Evolutionary conservation across 2,888 invertebrate genomes (phyloP), one percentile per base, ranked within the genome.

Genomic region (Argyresthia goedartella): DNA sequence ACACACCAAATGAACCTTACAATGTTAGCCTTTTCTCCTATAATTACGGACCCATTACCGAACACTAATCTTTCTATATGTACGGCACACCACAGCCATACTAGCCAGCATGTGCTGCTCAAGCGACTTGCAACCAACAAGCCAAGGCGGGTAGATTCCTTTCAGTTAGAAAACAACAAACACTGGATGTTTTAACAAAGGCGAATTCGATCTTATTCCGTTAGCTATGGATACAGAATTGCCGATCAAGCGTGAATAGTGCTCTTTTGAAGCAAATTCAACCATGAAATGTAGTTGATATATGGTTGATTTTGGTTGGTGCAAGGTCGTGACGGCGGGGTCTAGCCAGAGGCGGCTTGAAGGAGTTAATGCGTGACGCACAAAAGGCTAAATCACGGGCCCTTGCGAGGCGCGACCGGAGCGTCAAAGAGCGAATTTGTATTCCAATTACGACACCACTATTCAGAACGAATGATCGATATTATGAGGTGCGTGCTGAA

Each of bases 351-450:
- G 76, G 74, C 53, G 51, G 53, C 72, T 71, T 73, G 77, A 82
- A 84, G 84, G 82, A 85, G 81, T 81, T 84, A 82, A 84, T 82
- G 82, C 81, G 84, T 82, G 82, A 68, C 73, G 75, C 81, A 86
- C 85, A 86, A 86, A 85, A 82, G 84, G 73, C 81, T 76, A 85
- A 85, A 85, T 85, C 85, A 85, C 81, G 78, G 48, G 78, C 76
- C 76, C 77, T 77, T 63, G 62, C 64, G 59, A 58, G 62, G 76
- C 70, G 50, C 39, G 50, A 50, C 71, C 72, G 66, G 64, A 69
- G 71, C 76, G 78, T 77, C 82, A 81, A 81, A 82, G 78, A 78
- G 77, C 71, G 74, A 82, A 85, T 84, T 85, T 84, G 85, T 85
- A 84, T 81, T 84, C 80, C 82, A 85, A 86, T 86, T 86, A 85